Evolutionary conservation across 2,113 vertebrate species (phyloP), one percentile per base, ranked within the genome.

Genomic region (Variabilichromis moorii): DNA sequence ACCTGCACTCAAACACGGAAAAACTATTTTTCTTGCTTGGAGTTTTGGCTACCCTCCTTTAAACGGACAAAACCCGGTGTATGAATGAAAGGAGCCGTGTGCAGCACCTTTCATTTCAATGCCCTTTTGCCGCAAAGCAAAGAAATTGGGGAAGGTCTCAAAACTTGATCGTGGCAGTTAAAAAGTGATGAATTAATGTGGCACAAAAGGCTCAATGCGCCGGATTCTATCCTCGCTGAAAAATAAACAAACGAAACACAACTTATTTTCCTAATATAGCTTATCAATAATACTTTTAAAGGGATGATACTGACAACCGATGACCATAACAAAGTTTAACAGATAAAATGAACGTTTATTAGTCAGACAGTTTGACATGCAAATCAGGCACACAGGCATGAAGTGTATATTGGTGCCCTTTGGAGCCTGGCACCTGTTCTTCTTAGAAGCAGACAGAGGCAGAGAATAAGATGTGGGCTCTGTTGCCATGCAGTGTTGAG

Each of bases 321-420:
- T 51, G 45, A 4, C 16, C 26, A 50, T 50, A 28, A 0, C 40
- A 47, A 3, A 11, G 68, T 45, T 26, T 73, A 10, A 47, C 26
- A 31, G 21, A n/a, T 31, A 3, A 28, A 45, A 47, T 47, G 1
- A 61, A 31, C 2, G 13, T 53, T 1, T 45, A 5, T 0, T 17
- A 42, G n/a, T 28, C 28, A 68, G 19, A n/a, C 2, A 2, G 78
- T 5, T 53, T 31, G 16, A 40, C 51, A 28, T 57, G 28, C 19
- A 42, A 12, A 57, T 21, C 24, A 40, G 45, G 9, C 21, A 9
- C 40, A 47, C 68, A 0, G 40, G 40, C 8, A 3, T 5, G 59
- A 47, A 4, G 40, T 17, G n/a, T 71, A 8, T 28, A 35, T 37
- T 2, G 2, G 3, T 87, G 83, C 9, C 71, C 85, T 94, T 93